A percentile compares a stretch with the other conserved stretches of the same genome.
Conservation (phyloP, 92 coral and sea anemone genomes). For the Heliopora coerulea region DNA sequence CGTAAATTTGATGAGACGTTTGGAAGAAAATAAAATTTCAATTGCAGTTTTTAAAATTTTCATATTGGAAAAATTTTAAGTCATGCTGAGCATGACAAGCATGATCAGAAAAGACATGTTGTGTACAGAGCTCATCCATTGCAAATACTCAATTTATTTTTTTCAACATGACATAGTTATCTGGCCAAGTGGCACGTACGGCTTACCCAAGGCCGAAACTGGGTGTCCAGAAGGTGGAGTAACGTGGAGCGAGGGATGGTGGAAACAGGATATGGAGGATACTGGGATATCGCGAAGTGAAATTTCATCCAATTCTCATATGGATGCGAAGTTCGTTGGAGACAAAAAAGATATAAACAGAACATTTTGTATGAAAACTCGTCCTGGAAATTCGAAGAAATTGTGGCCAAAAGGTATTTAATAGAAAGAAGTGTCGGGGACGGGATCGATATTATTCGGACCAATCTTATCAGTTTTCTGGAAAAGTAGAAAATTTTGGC, state of each 20-base stretch:
- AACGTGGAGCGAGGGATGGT: conserved; percentile 8
- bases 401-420: conserved; percentile 17
- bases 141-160: too few relatives aligned
- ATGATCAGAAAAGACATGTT: too few relatives aligned
- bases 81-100: too few relatives aligned
- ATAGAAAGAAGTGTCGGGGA: too few relatives aligned
- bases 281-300: not conserved
- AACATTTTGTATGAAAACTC: conserved; percentile 20
- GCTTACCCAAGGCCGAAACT: conserved; percentile 8
- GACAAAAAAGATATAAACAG: conserved; percentile 1
- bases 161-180: not conserved
- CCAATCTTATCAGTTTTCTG: too few relatives aligned
- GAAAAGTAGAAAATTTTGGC: too few relatives aligned
- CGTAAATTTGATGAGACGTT: too few relatives aligned
- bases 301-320: conserved; percentile 1
- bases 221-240: conserved; percentile 4
- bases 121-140: too few relatives aligned
- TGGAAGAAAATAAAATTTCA: too few relatives aligned
- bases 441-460: too few relatives aligned
- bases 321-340: not conserved
- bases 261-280: conserved; percentile 28
- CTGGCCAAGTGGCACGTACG: conserved; percentile 31
- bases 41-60: too few relatives aligned
- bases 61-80: too few relatives aligned
- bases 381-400: not conserved